Conservation (phyloP, 1,140 invertebrate species). For the Zophobas atratus region DNA sequence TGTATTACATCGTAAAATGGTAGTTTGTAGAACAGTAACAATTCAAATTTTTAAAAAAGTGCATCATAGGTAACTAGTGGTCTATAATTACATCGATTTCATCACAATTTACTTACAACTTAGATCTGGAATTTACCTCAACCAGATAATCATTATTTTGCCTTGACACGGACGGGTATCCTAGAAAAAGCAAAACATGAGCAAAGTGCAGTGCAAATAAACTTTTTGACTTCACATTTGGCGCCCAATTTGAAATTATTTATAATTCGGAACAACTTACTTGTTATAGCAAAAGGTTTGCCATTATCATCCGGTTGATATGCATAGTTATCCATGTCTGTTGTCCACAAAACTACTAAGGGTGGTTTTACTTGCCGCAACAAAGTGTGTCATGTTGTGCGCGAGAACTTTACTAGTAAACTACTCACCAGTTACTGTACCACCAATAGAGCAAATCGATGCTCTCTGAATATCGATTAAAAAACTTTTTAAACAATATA, state of each 20-base stretch:
- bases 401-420: slow-evolving; percentile 39
- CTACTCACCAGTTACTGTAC: slow-evolving; percentile 42
- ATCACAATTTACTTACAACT: slow-evolving; percentile 55
- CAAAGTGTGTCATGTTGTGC: slow-evolving; percentile 36
- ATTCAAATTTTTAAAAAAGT: neutral
- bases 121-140: slow-evolving; percentile 56
- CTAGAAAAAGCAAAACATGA: neutral
- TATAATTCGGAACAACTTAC: slow-evolving; percentile 35
- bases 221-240: neutral
- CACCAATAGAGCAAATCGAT: slow-evolving; percentile 45
- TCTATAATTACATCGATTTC: neutral
- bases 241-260: too few species aligned
- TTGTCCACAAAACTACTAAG: slow-evolving; percentile 42
- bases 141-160: slow-evolving; percentile 54
- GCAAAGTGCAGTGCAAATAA: too few species aligned
- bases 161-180: slow-evolving; percentile 42
- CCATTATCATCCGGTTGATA: slow-evolving; percentile 51
- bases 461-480: slow-evolving; percentile 46
- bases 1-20: too few species aligned
- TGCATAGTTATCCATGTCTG: slow-evolving; percentile 54
- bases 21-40: slow-evolving; percentile 6
- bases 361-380: slow-evolving; percentile 14
- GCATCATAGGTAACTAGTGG: neutral
- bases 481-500: slow-evolving; percentile 37
- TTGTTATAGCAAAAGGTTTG: slow-evolving; percentile 50